These are phyloP conservation scores for Dendrophyllia cribrosa DNA, from an alignment of 64 coral and sea anemone species.

Conservation along the genomic window DNA sequence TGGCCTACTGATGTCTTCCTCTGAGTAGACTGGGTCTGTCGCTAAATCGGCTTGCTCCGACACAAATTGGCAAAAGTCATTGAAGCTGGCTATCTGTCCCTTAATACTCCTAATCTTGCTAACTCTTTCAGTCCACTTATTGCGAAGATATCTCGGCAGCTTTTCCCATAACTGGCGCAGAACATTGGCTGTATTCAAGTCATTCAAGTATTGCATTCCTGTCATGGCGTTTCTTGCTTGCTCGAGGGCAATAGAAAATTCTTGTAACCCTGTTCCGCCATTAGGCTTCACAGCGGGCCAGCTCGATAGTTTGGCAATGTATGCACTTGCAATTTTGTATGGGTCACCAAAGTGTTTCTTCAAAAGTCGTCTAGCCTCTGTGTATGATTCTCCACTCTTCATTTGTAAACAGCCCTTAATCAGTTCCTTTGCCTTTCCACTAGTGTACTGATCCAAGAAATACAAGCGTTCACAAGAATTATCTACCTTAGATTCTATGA, in stretches of 20 bases:
- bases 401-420: conserved; percentile 75
- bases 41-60: conserved; percentile 70
- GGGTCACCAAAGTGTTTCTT: conserved; percentile 77
- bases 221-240: conserved; percentile 64
- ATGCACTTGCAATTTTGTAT: conserved; percentile 64
- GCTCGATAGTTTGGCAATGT: conserved; percentile 59
- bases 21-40: conserved; percentile 72
- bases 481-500: conserved; percentile 70
- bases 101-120: conserved; percentile 44
- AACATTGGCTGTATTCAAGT: conserved; percentile 69
- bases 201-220: conserved; percentile 42
- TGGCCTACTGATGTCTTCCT: not conserved
- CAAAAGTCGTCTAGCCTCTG: conserved; percentile 49
- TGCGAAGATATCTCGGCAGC: conserved; percentile 54
- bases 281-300: conserved; percentile 40
- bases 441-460: conserved; percentile 74
- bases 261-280: conserved; percentile 45
- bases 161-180: conserved; percentile 76
- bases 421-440: conserved; percentile 61
- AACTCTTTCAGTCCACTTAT: conserved; percentile 66
- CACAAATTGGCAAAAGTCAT: conserved; percentile 73
- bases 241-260: conserved; percentile 52
- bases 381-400: conserved; percentile 63
- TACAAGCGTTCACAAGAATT: conserved; percentile 53
- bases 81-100: conserved; percentile 53